A percentile compares a stretch with the other conserved stretches of the same genome.
Evolutionary conservation across 2,113 vertebrate genomes (phyloP).

Genomic region (Meriones unguiculatus): DNA sequence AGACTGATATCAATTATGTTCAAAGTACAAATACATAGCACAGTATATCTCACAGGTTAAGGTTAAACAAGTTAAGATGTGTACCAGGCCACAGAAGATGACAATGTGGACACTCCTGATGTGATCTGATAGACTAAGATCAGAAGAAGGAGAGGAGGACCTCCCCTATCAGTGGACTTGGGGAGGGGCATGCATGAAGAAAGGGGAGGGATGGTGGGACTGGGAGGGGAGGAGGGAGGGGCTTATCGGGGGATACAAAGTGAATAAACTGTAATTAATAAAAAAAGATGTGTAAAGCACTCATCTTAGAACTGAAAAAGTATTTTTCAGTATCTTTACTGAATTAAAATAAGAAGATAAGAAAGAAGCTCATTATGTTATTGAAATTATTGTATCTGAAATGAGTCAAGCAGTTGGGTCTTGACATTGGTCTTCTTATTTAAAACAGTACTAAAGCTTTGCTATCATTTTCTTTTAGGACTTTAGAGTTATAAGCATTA

Average conservation of each 20-base stretch:
- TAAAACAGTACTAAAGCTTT: background rate
- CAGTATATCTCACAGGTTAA: background rate
- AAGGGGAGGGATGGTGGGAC: too few species aligned
- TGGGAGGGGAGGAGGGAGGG: too few species aligned
- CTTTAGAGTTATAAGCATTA: background rate
- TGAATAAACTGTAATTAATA: too few species aligned
- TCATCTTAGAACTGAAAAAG: slow-evolving; percentile 5
- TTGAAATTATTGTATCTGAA: background rate
- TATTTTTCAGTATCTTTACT: background rate
- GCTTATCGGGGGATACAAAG: too few species aligned
- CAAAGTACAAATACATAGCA: background rate
- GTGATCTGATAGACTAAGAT: too few species aligned
- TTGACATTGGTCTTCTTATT: background rate
- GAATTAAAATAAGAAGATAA: slow-evolving; percentile 27
- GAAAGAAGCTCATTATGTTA: background rate
- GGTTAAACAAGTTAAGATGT: slow-evolving; percentile 20
- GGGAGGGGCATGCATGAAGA: too few species aligned
- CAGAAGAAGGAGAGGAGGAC: too few species aligned
- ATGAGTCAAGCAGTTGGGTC: background rate
- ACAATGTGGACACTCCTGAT: too few species aligned
- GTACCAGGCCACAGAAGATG: background rate
- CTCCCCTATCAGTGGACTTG: too few species aligned
- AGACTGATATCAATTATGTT: background rate
- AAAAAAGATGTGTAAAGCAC: slow-evolving; percentile 5
- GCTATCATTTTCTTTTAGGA: background rate